These are phyloP conservation scores for Anguilla marmorata DNA, from an alignment of 2,797 vertebrate species.

Conservation along the genomic window DNA sequence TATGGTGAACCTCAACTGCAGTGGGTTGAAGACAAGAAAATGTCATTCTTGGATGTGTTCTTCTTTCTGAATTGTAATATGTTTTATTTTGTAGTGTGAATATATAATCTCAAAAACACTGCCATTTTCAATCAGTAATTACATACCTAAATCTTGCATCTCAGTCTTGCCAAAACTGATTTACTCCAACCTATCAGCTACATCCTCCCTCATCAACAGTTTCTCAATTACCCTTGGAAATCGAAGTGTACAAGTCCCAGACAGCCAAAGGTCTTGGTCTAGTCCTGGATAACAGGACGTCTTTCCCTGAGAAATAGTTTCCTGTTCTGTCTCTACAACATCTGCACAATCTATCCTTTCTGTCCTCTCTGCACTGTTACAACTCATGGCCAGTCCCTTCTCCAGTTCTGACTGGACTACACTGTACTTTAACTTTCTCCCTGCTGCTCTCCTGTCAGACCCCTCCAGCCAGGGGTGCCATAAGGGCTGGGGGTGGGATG, in stretches of 20 bases:
- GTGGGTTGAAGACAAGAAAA: background rate
- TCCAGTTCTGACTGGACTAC: background rate
- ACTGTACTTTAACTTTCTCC: background rate
- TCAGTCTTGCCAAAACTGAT: background rate
- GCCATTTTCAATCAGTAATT: constrained; percentile 35
- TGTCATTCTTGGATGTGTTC: background rate
- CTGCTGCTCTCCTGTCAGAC: background rate
- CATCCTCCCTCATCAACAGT: background rate
- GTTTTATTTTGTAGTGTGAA: constrained; percentile 34
- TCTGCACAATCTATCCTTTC: background rate
- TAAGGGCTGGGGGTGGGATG: too few relatives aligned
- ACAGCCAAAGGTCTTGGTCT: background rate
- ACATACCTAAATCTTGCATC: background rate
- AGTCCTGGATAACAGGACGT: background rate
- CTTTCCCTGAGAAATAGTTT: background rate
- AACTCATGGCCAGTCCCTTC: background rate
- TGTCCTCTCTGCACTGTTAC: background rate
- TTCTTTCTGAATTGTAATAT: constrained; percentile 65
- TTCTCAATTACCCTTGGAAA: background rate
- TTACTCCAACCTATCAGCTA: background rate
- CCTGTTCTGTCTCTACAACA: background rate
- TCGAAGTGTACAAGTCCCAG: background rate
- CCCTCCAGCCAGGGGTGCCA: background rate
- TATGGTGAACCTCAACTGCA: background rate
- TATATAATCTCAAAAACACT: background rate